Base-by-base conservation (phyloP, 2,113 vertebrate species). In the Serinus canaria region DNA sequence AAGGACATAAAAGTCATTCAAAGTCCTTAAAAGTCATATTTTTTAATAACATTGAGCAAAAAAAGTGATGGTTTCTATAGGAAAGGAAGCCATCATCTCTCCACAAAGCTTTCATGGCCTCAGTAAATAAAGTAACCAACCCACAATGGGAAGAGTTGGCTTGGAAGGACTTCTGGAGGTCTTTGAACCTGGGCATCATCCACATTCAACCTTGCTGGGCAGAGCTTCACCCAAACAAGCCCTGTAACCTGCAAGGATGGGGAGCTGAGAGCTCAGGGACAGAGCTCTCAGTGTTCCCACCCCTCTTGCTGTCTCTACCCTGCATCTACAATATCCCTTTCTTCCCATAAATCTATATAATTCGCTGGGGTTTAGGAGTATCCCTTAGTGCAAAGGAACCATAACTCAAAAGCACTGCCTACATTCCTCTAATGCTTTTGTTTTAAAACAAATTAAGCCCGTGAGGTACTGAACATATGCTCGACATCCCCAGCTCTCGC, bases 341-440 rank as follows among this genome's bases (percentile, higher is more conserved):
- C 44, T 90, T 68, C 76, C 69, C 66, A 56, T 77, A 89, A 95
- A 93, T 93, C 92, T 72, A 9, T 9, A 6, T 46, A 87, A 89
- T 81, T 89, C 52, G 30, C 88, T 19, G 37, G 44, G 62, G 73
- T 86, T 91, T 78, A 81, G 24, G 79, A 89, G 68, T 20, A 94
- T 94, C 93, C 80, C 90, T 78, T 16, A 81, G 90, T 68, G 90
- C 86, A 83, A 90, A 83, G 83, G 92, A 90, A 89, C 83, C 80
- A 47, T 90, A 92, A 86, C 85, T 92, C 90, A 95, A 74, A 74
- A 90, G 60, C 60, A 56, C 77, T 73, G 92, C 70, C 83, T 83
- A 41, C 83, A 72, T 95, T 96, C 92, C 70, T 93, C 82, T 66
- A 92, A 91, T 80, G 91, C 92, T 90, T 93, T 93, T 90, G 92